Conservation (phyloP, 1,140 invertebrate genomes). For the Musca domestica region DNA sequence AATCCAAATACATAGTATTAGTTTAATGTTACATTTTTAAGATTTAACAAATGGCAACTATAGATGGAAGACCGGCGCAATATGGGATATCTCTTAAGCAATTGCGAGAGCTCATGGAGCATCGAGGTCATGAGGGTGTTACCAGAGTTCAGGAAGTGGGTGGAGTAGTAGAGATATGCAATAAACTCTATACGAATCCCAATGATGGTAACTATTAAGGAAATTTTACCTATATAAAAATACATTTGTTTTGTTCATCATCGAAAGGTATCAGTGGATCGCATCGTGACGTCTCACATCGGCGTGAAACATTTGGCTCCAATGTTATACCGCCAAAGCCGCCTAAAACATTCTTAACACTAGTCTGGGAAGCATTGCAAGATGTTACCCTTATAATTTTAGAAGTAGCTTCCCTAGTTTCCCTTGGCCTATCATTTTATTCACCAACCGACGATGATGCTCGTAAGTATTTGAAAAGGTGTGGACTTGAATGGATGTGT, state of each 20-base stretch:
- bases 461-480: slow-evolving; percentile 2
- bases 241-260: slow-evolving; percentile 18
- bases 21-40: no score
- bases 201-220: slow-evolving; percentile 75
- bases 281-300: slow-evolving; percentile 79
- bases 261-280: slow-evolving; percentile 61
- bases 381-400: slow-evolving; percentile 96
- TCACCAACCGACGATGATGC: slow-evolving; percentile 66
- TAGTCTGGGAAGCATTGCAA: slow-evolving; percentile 97
- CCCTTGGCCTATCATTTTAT: slow-evolving; percentile 86
- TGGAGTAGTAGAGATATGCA: slow-evolving; percentile 91
- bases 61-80: slow-evolving; percentile 87
- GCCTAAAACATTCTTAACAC: slow-evolving; percentile 92
- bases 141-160: slow-evolving; percentile 82
- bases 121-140: slow-evolving; percentile 84
- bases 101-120: slow-evolving; percentile 95
- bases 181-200: slow-evolving; percentile 92
- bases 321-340: slow-evolving; percentile 97
- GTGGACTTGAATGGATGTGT: no score
- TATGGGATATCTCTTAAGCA: slow-evolving; percentile 92
- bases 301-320: slow-evolving; percentile 88
- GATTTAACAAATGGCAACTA: slow-evolving; percentile 71
- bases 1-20: no score
- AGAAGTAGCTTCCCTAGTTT: slow-evolving; percentile 84
- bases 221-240: slow-evolving; percentile 20